Conservation (phyloP, 1,140 invertebrate species). For the Platorchestia sp. region DNA sequence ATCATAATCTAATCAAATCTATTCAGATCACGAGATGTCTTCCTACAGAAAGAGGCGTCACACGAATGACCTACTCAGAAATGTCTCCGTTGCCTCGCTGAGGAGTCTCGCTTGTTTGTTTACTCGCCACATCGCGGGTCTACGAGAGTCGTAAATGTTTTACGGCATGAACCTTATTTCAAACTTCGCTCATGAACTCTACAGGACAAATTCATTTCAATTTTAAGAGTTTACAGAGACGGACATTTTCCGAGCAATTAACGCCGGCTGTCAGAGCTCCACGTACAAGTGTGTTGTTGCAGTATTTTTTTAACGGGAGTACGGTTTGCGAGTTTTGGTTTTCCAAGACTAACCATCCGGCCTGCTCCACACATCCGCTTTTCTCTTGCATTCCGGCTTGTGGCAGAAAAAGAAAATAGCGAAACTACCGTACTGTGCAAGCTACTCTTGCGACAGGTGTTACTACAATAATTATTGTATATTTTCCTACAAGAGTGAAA, state of each 20-base stretch:
- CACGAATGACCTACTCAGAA: neutral
- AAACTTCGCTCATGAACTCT: neutral
- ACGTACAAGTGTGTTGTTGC: neutral
- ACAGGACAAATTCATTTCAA: neutral
- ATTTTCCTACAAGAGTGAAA: too few relatives aligned
- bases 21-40: too few relatives aligned
- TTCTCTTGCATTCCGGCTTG: neutral
- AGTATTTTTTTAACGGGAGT: neutral
- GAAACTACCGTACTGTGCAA: neutral
- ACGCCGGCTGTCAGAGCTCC: neutral
- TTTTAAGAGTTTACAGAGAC: neutral
- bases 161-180: neutral
- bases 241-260: neutral
- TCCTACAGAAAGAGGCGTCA: too few relatives aligned
- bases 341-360: neutral
- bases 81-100: neutral
- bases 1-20: too few relatives aligned
- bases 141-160: neutral
- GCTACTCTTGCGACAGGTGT: too few relatives aligned
- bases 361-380: neutral
- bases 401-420: neutral
- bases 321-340: neutral
- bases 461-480: too few relatives aligned
- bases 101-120: neutral
- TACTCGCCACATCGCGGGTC: neutral